Evolutionary conservation across 92 coral and sea anemone genomes (phyloP), one percentile per base, ranked within the genome.

Genomic region (Actinernus sp.): DNA sequence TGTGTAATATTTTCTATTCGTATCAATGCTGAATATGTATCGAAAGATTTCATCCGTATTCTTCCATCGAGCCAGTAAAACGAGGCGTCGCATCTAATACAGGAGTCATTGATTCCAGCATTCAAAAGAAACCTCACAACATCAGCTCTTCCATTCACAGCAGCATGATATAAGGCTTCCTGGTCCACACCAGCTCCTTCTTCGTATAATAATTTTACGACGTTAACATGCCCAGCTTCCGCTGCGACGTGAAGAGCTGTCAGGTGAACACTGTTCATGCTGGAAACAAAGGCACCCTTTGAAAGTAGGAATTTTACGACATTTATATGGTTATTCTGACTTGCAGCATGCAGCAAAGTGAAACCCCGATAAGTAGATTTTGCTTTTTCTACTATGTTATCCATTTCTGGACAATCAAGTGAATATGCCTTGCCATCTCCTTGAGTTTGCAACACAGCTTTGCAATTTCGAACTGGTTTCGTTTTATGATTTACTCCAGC

Each of bases 161-260:
- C 94, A 11, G 97, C 92, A 75, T 61, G 73, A 32, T 88, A 84
- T 19, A 92, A 86, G 1, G 77, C 58, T 6, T 41, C 18, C 21
- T 55, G 59, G 54, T 81, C 89, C 6, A 24, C 59, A 0, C 61
- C 62, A 47, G 58, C 88, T 5, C 89, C 89, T 1, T 49, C 18
- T 22, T 36, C 19, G 47, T 68, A 23, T 54, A 90, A 49, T 24
- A 61, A 11, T 41, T 76, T 53, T 6, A 90, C 62, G 17, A 81
- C 55, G 10, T 65, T 61, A 22, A 80, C 40, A 28, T 80, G 97
- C 0, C 97, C 92, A 55, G 55, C 55, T 36, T 80, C 76, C 24
- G 89, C 86, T 0, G 97, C 92, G 2, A 90, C 48, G 28, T 90
- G 83, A 1, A 85, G 33, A 11, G 91, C 59, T 4, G 82, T 75